Evolutionary conservation across 2,113 vertebrate species (phyloP), one percentile per base, ranked within the genome.

Genomic region (Callaeas wilsoni): DNA sequence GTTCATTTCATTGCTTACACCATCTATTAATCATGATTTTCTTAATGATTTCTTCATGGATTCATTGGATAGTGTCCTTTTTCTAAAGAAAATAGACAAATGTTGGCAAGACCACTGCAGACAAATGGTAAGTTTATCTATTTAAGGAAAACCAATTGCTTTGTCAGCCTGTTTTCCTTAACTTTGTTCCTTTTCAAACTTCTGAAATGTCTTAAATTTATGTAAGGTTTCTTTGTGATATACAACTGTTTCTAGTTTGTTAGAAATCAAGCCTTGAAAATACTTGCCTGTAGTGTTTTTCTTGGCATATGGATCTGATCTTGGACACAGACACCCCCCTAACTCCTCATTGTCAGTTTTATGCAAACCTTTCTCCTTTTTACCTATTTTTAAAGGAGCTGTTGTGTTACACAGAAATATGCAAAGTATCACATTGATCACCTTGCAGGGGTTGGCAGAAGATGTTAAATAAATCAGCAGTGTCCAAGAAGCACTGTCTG

Each of bases 81-180:
- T 99, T 97, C 98, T 99, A 82, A 99, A 99, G 98, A 99, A 99
- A 98, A 99, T 99, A 91, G 99, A 99, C 97, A 99, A 98, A 97
- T 99, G 99, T 97, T 99, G 99, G 99, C 99, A 99, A 96, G 99
- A 99, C 97, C 99, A 99, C 89, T 99, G 99, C 98, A 99, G 99
- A 98, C 99, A 99, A 98, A 99, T 99, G 99, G 99, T 99, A 98
- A 96, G 98, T 42, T 83, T 76, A 41, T 42, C 7, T 75, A 74
- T 77, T 68, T 42, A 47, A 69, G 73, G 53, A 39, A 82, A 33
- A 53, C 4, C 10, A 12, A 16, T 78, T 71, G 17, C 39, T 37
- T 57, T 46, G 30, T 76, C 55, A 91, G 42, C 33, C 27, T 47
- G 12, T 73, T 93, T 80, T 83, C 49, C 37, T 64, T 62, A 89